Evolutionary conservation across 2,888 invertebrate species (phyloP).

Genomic region (Copidosoma aretas): DNA sequence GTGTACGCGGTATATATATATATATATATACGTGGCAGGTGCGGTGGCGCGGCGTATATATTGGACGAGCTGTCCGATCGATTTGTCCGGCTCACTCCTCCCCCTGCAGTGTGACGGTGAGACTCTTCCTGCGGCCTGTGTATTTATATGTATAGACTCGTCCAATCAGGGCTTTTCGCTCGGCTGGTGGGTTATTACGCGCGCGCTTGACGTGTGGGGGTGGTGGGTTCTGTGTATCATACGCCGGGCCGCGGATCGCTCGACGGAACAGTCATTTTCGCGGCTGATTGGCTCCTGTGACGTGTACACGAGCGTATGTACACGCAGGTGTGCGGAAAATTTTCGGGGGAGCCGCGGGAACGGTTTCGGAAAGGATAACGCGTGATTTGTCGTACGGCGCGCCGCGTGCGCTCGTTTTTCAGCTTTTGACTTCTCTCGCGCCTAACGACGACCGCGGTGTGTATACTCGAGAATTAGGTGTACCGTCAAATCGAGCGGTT

Average conservation of each 20-base stretch:
- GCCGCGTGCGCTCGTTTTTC: conserved; percentile 40
- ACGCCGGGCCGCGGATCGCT: too few relatives aligned
- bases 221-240: too few relatives aligned
- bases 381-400: background rate
- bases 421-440: conserved; percentile 56
- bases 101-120: too few relatives aligned
- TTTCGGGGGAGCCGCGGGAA: background rate
- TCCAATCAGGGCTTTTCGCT: conserved; percentile 21
- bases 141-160: background rate
- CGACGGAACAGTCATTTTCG: too few relatives aligned
- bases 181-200: too few relatives aligned
- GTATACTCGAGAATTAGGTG: conserved; percentile 22
- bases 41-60: too few relatives aligned
- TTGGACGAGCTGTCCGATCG: conserved; percentile 30
- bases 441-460: conserved; percentile 47
- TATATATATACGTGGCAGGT: too few relatives aligned
- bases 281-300: too few relatives aligned
- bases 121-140: too few relatives aligned
- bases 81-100: conserved; percentile 27
- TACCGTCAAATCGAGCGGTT: background rate
- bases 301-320: too few relatives aligned
- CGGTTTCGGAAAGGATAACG: background rate
- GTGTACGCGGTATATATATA: too few relatives aligned
- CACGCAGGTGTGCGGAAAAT: background rate
- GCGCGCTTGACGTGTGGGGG: too few relatives aligned